A percentile compares a stretch with the other conserved stretches of the same genome.
Conservation (phyloP, 2,888 invertebrate species). For the Melanargia galathea region DNA sequence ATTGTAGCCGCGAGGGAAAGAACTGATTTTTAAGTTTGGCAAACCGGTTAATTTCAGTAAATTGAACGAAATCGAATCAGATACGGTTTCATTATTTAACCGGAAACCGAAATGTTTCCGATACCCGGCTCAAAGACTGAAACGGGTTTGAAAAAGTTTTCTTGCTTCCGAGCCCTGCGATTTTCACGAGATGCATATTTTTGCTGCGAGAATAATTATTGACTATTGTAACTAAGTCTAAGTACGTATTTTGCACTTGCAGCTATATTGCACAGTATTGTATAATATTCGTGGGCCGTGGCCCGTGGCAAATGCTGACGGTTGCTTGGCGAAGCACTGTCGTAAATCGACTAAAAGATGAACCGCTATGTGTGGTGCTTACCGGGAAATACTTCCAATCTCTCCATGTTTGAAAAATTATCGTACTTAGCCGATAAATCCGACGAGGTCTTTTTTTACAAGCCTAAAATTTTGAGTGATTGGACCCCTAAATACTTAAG, state of each 20-base stretch:
- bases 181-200: slow-evolving; percentile 15
- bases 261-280: background rate
- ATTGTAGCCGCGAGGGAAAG: too few relatives aligned
- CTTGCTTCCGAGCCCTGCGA: too few relatives aligned
- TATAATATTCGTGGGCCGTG: too few relatives aligned
- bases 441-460: background rate
- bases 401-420: background rate
- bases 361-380: slow-evolving; percentile 15
- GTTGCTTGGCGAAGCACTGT: background rate
- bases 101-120: too few relatives aligned
- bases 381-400: background rate
- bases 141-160: too few relatives aligned
- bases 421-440: background rate
- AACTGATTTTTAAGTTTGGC: too few relatives aligned
- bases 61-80: too few relatives aligned
- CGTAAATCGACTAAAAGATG: slow-evolving; percentile 7
- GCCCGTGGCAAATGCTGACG: background rate
- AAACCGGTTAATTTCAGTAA: too few relatives aligned
- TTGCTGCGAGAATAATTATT: background rate
- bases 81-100: too few relatives aligned
- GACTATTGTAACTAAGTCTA: background rate
- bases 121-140: too few relatives aligned
- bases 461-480: background rate
- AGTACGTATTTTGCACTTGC: background rate
- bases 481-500: too few relatives aligned